A percentile compares a stretch with the other conserved stretches of the same genome.
Evolutionary conservation across 2,888 invertebrate species (phyloP).

Genomic region (Spicauda simplicius): DNA sequence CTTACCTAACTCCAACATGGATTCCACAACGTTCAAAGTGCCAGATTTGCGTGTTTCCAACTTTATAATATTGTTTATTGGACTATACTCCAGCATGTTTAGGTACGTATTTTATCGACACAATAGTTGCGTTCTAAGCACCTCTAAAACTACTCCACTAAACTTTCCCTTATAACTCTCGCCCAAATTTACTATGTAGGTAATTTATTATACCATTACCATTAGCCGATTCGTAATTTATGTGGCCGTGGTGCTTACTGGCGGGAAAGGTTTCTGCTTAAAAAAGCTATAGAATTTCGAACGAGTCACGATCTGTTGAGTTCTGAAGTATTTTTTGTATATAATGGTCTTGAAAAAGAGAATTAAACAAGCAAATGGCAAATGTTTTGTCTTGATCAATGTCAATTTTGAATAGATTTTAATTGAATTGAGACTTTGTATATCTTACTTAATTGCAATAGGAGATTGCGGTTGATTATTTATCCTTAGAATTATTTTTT

Average conservation of each 20-base stretch:
- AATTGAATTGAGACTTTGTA: no score
- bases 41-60: background rate
- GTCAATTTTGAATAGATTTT: no score
- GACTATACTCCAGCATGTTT: background rate
- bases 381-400: no score
- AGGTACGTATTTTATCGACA: slow-evolving; percentile 12
- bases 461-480: no score
- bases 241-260: slow-evolving; percentile 29
- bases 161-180: slow-evolving; percentile 27
- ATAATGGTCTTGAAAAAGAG: no score
- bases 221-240: slow-evolving; percentile 41
- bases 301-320: no score
- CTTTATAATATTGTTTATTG: background rate
- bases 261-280: slow-evolving; percentile 38
- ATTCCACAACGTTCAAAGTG: background rate
- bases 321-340: no score
- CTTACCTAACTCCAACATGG: background rate
- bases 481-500: no score
- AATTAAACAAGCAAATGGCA: no score
- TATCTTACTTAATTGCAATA: no score
- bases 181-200: slow-evolving; percentile 30
- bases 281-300: slow-evolving; percentile 35
- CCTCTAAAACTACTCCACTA: slow-evolving; percentile 18
- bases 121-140: slow-evolving; percentile 20
- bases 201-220: slow-evolving; percentile 44